Evolutionary conservation across 2,113 vertebrate species (phyloP).

Genomic region (Phylloscopus whistleri): DNA sequence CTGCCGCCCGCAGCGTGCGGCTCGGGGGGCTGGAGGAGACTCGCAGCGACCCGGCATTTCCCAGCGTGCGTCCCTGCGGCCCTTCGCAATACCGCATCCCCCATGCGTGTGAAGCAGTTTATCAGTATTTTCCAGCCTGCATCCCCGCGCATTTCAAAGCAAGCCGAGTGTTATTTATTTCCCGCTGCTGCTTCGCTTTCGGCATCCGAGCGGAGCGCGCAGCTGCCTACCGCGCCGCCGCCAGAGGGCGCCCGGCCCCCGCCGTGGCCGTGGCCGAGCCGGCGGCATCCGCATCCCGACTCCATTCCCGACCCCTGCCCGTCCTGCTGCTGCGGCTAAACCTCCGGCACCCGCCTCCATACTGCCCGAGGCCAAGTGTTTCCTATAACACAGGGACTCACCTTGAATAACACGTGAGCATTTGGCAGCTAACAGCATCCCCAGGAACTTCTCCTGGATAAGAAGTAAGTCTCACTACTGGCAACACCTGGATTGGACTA

Average conservation of each 20-base stretch:
- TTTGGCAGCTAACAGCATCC: not conserved
- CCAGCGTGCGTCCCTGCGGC: fast-evolving
- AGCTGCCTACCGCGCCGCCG: not conserved
- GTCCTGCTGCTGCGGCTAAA: not conserved
- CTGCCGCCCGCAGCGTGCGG: fast-evolving
- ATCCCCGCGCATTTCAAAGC: not conserved
- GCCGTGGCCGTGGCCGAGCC: not conserved
- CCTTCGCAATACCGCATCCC: not conserved
- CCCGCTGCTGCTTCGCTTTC: fast-evolving
- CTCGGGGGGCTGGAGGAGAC: fast-evolving
- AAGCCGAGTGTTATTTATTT: fast-evolving
- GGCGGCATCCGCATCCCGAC: not conserved
- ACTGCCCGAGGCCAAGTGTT: not conserved
- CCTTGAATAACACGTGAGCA: not conserved
- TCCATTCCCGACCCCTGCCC: not conserved
- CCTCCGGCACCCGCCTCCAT: not conserved
- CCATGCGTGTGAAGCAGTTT: fast-evolving
- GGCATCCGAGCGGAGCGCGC: fast-evolving
- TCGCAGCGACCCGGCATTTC: fast-evolving
- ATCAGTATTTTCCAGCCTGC: fast-evolving
- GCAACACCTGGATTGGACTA: fast-evolving
- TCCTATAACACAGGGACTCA: not conserved
- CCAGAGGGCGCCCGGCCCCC: not conserved
- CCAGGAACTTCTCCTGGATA: not conserved
- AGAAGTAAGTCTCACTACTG: not conserved